These are phyloP conservation scores for Notoglanidium macrostoma DNA, from an alignment of 2,797 vertebrate species.

Conservation along the genomic window DNA sequence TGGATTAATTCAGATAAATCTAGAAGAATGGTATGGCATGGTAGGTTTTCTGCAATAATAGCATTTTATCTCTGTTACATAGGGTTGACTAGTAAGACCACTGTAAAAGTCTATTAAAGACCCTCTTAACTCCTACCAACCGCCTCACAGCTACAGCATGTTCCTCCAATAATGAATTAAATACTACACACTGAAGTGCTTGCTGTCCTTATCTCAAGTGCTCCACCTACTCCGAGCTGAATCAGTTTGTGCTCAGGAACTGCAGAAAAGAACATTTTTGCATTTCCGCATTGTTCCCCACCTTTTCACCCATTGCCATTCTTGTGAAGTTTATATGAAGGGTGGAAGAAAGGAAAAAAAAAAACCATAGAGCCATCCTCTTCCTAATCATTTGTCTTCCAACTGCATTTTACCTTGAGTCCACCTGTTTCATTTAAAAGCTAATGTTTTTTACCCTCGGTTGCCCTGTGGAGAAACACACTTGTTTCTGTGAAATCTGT, in stretches of 20 bases:
- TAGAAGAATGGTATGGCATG: background rate
- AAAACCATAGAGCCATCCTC: conserved; percentile 31
- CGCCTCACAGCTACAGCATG: background rate
- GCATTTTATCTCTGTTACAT: background rate
- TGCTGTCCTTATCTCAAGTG: background rate
- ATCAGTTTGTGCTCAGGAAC: background rate
- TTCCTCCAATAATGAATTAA: background rate
- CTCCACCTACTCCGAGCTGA: background rate
- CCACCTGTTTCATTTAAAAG: conserved; percentile 57
- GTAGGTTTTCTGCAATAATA: too few relatives aligned
- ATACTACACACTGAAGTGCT: background rate
- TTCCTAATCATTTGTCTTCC: conserved; percentile 48
- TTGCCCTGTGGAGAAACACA: conserved; percentile 57
- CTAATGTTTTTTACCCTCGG: conserved; percentile 61
- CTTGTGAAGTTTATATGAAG: conserved; percentile 41
- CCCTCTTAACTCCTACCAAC: conserved; percentile 9
- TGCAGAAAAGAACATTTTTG: background rate
- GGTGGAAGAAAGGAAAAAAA: conserved; percentile 25
- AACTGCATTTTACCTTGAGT: conserved; percentile 47
- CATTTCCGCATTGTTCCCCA: background rate
- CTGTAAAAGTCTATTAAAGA: background rate
- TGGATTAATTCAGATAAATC: background rate
- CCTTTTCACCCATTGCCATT: conserved; percentile 5
- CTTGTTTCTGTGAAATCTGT: conserved; percentile 59
- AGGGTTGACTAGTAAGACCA: background rate